Evolutionary conservation across 2,113 vertebrate genomes (phyloP), one percentile per base, ranked within the genome.

Genomic region (Pogonocichla stellata): DNA sequence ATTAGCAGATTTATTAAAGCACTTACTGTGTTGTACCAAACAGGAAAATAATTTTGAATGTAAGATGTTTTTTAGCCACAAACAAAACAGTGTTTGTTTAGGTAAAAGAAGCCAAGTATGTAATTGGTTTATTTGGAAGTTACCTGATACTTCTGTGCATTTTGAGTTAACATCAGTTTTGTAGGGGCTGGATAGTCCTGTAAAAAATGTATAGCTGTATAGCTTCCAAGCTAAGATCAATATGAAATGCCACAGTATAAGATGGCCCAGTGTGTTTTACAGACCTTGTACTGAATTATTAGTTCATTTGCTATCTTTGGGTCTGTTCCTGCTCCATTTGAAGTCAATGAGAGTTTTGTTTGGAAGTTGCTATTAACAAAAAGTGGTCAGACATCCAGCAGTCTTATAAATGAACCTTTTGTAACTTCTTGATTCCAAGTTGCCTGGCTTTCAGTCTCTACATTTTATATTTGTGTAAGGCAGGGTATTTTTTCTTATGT

Each of bases 281-380:
- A 90, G 86, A 81, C 86, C 60, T 19, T 18, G 42, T 84, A 86
- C 88, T 96, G 90, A 95, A 83, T 96, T 94, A 96, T 92, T 80
- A 65, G 95, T 77, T 95, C 95, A 91, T 96, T 97, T 97, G 96
- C 95, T 96, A 84, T 96, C 96, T 97, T 97, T 97, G 96, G 92
- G 93, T 94, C 88, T 92, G 72, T 94, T 97, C 90, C 95, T 96
- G 79, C 92, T 94, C 90, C 80, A 92, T 94, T 96, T 92, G 80
- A 95, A 94, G 90, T 96, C 94, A 97, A 96, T 93, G 93, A 93
- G 92, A 93, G 93, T 95, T 96, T 96, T 97, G 93, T 97, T 96
- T 96, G 88, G 93, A 97, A 96, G 92, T 88, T 93, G 85, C 81
- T 95, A 51, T 94, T 96, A 96, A 96, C 86, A 94, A 95, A 93